Conservation (phyloP, 2,797 vertebrate genomes). For the Sebastes aleutianus region DNA sequence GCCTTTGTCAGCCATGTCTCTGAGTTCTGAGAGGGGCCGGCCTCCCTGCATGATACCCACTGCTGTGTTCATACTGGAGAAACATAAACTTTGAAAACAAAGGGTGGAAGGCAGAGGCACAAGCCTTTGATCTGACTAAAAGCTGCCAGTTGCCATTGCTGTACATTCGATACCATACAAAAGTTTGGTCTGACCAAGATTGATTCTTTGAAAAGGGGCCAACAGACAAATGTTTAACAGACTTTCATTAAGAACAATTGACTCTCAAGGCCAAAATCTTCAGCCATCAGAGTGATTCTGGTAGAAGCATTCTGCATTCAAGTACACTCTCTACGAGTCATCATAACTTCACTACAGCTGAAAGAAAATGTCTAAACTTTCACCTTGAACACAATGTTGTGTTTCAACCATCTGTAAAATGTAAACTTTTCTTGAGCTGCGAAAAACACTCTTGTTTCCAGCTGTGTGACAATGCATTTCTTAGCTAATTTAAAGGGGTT, state of each 20-base stretch:
- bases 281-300: slow-evolving; percentile 16
- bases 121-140: slow-evolving; percentile 62
- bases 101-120: slow-evolving; percentile 29
- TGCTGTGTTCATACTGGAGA: slow-evolving; percentile 49
- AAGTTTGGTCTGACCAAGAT: slow-evolving; percentile 27
- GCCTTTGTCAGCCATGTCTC: slow-evolving; percentile 63
- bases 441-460: not conserved
- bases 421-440: not conserved
- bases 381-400: not conserved
- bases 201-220: slow-evolving; percentile 42
- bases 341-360: not conserved
- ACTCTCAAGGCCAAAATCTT: slow-evolving; percentile 12
- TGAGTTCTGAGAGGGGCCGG: slow-evolving; percentile 67
- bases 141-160: slow-evolving; percentile 49
- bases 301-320: not conserved
- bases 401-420: not conserved
- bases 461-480: not conserved
- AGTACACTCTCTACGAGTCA: not conserved
- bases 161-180: slow-evolving; percentile 22
- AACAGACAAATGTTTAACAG: slow-evolving; percentile 39
- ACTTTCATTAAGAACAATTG: slow-evolving; percentile 19
- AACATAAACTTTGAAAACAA: slow-evolving; percentile 66
- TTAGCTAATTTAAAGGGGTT: not conserved
- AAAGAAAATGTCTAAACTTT: not conserved
- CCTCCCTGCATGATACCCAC: slow-evolving; percentile 49